phyloP scores from a whole-genome alignment of 30 jellyfish, hydroid and myxozoan species.

The Turritopsis dohrnii region DNA sequence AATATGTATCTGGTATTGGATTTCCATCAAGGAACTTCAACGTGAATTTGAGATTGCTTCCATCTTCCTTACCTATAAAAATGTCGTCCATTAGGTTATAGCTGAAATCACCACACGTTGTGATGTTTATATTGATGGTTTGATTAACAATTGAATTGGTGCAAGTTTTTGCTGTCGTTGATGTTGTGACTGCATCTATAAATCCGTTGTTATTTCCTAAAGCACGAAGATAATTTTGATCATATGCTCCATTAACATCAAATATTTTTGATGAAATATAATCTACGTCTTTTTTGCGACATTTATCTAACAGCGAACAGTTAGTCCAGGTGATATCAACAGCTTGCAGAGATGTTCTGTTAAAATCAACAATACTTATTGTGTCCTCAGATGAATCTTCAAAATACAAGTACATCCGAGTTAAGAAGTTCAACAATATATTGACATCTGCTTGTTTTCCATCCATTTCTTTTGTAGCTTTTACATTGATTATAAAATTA shows the following conservation, averaged over 20 bases:
- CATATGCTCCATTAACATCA: background rate
- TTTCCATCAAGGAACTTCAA: constrained; percentile 3
- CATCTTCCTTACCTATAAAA: constrained; percentile 20
- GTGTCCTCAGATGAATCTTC: constrained; percentile 34
- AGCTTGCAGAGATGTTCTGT: constrained; percentile 26
- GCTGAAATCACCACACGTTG: background rate
- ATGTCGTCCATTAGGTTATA: background rate
- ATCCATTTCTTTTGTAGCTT: background rate
- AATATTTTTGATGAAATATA: background rate
- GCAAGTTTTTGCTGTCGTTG: background rate
- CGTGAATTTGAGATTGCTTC: background rate
- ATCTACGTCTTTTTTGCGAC: constrained; percentile 8
- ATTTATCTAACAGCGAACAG: constrained; percentile 1
- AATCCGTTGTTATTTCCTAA: constrained; percentile 4
- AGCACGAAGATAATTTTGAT: background rate
- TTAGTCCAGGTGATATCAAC: constrained; percentile 13
- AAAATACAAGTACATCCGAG: constrained; percentile 12
- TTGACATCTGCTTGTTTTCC: constrained; percentile 1
- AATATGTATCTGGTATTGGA: constrained; percentile 6
- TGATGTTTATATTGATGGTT: background rate
- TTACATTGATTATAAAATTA: background rate
- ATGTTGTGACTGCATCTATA: background rate
- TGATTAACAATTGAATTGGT: background rate
- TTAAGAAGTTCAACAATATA: background rate
- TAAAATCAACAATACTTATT: constrained; percentile 35